Conservation (phyloP, 2,113 vertebrate species). For the Anolis sagrei region DNA sequence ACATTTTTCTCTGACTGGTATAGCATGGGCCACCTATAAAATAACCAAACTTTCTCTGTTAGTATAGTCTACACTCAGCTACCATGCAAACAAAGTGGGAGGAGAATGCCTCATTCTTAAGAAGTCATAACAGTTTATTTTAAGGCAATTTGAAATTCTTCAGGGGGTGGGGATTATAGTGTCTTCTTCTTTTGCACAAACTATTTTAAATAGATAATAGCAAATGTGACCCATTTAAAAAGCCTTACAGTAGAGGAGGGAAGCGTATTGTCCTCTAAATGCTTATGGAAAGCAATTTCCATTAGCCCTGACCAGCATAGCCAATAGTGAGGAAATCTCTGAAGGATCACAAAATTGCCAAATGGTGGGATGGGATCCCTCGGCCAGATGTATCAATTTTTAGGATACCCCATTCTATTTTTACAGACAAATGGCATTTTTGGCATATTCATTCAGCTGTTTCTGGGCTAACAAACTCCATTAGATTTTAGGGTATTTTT, state of each 20-base stretch:
- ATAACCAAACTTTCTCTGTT: constrained; percentile 30
- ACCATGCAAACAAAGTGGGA: not conserved
- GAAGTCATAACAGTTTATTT: not conserved
- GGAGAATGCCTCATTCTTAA: not conserved
- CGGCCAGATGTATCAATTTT: too few species aligned
- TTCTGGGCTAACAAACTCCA: not conserved
- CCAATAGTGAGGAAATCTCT: too few species aligned
- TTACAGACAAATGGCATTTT: too few species aligned
- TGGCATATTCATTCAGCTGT: not conserved
- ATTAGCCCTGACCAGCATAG: too few species aligned
- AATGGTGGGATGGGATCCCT: too few species aligned
- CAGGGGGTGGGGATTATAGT: constrained; percentile 24
- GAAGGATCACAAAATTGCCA: too few species aligned
- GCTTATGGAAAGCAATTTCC: too few species aligned
- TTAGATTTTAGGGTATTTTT: not conserved
- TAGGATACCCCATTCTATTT: too few species aligned
- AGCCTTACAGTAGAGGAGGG: not conserved
- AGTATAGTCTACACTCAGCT: not conserved
- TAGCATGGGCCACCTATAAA: constrained; percentile 2
- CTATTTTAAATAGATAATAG: constrained; percentile 17
- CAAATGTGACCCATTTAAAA: not conserved
- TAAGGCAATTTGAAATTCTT: constrained; percentile 23
- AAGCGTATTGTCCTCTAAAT: too few species aligned
- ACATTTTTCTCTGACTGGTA: not conserved
- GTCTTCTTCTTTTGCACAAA: too few species aligned